Percentiles rank a stretch among this genome's conserved stretches.
Conservation (phyloP, 2,888 invertebrate species). For the Lymantria monacha region DNA sequence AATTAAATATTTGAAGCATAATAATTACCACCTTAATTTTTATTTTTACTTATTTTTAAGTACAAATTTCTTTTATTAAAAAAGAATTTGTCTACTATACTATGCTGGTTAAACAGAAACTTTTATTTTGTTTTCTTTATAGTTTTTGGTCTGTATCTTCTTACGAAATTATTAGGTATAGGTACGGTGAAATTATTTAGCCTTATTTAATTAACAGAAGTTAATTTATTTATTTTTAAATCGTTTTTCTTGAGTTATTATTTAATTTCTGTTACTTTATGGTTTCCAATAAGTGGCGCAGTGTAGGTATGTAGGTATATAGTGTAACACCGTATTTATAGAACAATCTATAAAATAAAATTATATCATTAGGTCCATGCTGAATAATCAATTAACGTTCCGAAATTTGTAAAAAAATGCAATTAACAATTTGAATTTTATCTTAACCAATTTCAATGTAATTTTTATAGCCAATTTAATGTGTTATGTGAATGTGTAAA, state of each 20-base stretch:
- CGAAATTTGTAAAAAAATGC: neutral
- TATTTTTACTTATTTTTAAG: too few relatives aligned
- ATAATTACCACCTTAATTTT: too few relatives aligned
- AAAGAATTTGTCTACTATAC: too few relatives aligned
- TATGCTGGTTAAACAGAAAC: too few relatives aligned
- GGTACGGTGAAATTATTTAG: too few relatives aligned
- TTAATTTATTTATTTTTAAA: neutral
- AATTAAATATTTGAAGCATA: too few relatives aligned
- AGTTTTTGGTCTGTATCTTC: too few relatives aligned
- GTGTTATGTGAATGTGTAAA: neutral
- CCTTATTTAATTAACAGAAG: neutral
- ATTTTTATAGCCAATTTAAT: neutral
- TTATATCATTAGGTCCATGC: slow-evolving; percentile 22
- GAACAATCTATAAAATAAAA: slow-evolving; percentile 25
- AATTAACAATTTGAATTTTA: too few relatives aligned
- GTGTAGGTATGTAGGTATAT: slow-evolving; percentile 22
- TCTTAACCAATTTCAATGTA: neutral
- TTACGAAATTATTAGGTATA: too few relatives aligned
- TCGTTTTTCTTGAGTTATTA: slow-evolving; percentile 13
- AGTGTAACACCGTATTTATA: slow-evolving; percentile 12
- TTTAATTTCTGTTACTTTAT: slow-evolving; percentile 11
- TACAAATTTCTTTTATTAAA: too few relatives aligned
- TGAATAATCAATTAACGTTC: neutral
- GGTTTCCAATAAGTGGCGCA: slow-evolving; percentile 16
- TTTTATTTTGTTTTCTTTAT: too few relatives aligned